A percentile compares a stretch with the other conserved stretches of the same genome.
Conservation (phyloP, 2,797 vertebrate species). For the Pseudopleuronectes americanus region DNA sequence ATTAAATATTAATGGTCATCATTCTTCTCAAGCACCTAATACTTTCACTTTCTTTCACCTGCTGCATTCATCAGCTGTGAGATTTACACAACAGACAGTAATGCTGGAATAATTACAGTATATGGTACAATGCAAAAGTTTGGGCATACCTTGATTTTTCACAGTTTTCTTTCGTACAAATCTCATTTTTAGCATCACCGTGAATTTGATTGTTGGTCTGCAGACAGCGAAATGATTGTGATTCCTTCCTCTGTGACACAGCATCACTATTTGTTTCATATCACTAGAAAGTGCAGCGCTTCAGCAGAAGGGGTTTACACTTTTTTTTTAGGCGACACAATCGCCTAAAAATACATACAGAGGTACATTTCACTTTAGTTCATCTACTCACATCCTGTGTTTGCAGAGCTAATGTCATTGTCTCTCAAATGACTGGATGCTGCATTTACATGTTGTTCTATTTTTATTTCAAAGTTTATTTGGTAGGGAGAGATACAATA, state of each 20-base stretch:
- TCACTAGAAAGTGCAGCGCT: constrained; percentile 24
- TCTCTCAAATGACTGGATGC: neutral
- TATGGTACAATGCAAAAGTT: neutral
- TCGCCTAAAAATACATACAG: constrained; percentile 1
- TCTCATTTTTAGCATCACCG: constrained; percentile 3
- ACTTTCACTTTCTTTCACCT: neutral
- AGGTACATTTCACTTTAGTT: neutral
- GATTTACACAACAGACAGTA: neutral
- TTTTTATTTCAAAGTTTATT: too few species aligned
- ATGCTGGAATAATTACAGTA: neutral
- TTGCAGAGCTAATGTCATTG: neutral
- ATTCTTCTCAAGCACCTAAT: neutral
- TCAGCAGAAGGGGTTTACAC: neutral
- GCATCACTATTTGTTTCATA: constrained; percentile 5
- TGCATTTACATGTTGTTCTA: neutral
- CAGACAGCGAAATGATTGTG: neutral
- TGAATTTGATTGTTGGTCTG: neutral
- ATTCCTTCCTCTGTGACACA: constrained; percentile 9
- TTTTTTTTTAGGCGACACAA: neutral
- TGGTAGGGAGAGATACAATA: too few species aligned
- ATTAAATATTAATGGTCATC: too few species aligned
- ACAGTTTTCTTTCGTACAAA: neutral
- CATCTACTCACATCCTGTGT: neutral
- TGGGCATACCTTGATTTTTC: constrained; percentile 30
- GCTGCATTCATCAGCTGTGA: neutral